These are phyloP conservation scores for Sesamia nonagrioides DNA, from an alignment of 1,140 invertebrate genomes.

Conservation along the genomic window DNA sequence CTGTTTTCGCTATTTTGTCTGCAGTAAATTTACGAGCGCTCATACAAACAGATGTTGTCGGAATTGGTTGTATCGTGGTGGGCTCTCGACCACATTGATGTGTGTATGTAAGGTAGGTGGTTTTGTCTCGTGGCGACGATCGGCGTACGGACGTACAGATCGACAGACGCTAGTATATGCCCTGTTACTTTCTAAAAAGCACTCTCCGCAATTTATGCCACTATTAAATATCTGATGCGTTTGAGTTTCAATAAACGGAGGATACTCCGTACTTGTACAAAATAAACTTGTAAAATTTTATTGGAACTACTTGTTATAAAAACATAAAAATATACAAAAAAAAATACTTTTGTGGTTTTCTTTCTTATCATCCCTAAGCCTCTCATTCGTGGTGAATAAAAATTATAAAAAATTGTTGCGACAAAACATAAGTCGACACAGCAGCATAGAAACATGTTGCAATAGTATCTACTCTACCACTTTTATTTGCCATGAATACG, in stretches of 20 bases:
- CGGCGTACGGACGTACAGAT: conserved; percentile 76
- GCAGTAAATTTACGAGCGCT: neutral
- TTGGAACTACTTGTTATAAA: conserved; percentile 87
- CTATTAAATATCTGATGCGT: conserved; percentile 74
- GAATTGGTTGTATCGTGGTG: conserved; percentile 36
- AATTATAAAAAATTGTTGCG: too few species aligned
- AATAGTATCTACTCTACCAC: too few species aligned
- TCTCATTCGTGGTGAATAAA: neutral
- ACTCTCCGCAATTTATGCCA: conserved; percentile 79
- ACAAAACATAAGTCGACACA: too few species aligned
- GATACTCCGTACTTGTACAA: conserved; percentile 83
- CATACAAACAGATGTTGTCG: neutral
- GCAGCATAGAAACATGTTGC: too few species aligned
- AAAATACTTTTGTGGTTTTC: conserved; percentile 40
- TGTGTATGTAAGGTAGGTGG: conserved; percentile 37
- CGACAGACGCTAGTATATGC: conserved; percentile 71
- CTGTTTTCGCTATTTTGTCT: neutral
- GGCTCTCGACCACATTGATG: conserved; percentile 18
- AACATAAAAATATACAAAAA: conserved; percentile 75
- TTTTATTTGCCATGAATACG: too few species aligned
- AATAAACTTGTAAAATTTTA: conserved; percentile 86
- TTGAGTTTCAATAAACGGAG: conserved; percentile 77
- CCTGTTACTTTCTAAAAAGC: conserved; percentile 75
- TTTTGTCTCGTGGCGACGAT: conserved; percentile 63
- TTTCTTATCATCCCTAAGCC: neutral